Base-by-base conservation (phyloP, 2,888 invertebrate species). In the Dasypolia templi region DNA sequence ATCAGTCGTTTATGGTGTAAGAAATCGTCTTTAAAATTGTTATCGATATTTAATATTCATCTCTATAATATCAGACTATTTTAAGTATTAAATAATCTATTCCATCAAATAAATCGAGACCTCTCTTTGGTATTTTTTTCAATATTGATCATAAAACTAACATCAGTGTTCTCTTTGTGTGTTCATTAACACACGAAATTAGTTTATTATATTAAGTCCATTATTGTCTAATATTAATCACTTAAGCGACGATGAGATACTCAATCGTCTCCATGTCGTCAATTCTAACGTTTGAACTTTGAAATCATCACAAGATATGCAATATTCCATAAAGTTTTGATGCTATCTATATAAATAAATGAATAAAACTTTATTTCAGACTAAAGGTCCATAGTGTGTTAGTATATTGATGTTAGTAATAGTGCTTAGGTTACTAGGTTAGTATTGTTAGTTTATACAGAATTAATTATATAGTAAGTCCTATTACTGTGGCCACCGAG, bases 21-120 rank as follows among this genome's bases (percentile, higher is more conserved):
- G 51, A 72, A 82, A 79, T 72, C 62, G 55, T n/a, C 12, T 35
- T 22, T 53, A 71, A 51, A 61, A 76, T 71, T 73, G 64, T 62
- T 84, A 75, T 77, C 70, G 62, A 53, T 62, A 44, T 65, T n/a
- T 22, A 62, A 59, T 76, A 55, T 75, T 70, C 17, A 55, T 67
- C n/a, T 58, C 3, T 22, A 69, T 44, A 77, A 55, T 49, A n/a
- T 29, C 17, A 5, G 29, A 19, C 7, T 19, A 58, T 68, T 22
- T 22, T 29, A 44, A 63, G 14, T 46, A 44, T 9, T 53, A 7
- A n/a, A 39, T 11, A 17, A 65, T 29, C 11, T 22, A 3, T 35
- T 26, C 17, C 22, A 4, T 39, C 0, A n/a, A 72, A 29, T 32
- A 29, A 42, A 51, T 22, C 4, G 29, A 29, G 22, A 17, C 3